Base-by-base conservation (phyloP, 2,113 vertebrate species). In the Tetraodon nigroviridis region DNA sequence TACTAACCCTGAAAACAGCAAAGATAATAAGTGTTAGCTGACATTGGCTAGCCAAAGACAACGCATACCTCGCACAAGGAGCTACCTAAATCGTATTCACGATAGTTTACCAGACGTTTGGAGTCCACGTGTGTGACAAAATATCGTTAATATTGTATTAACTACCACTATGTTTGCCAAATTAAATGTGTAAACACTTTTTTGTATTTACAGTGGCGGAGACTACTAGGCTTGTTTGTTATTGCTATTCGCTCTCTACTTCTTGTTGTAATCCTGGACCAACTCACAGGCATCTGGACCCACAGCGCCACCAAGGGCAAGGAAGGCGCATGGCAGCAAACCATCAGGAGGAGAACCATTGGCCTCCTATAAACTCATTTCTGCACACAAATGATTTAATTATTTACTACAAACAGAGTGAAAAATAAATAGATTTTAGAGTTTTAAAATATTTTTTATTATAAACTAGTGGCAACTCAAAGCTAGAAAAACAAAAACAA, bases 171-270 rank as follows among this genome's bases (percentile, higher is more conserved):
- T 27, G 1, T 42, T 14, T 22, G 5, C 22, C 22, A 2, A 22
- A 7, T 46, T 5, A 6, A 45, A 10, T 5, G 21, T 52, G 0
- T 1, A 41, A 15, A 65, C 6, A 52, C 52, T 41, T 19, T 40
- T 7, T 40, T 37, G 19, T 14, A 1, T 32, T 15, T 3, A 22
- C 32, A 6, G 41, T 45, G n/a, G 6, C 19, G 51, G 58, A 70
- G 58, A 64, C 41, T 7, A 51, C 22, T 72, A 58, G 19, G 44
- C 61, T 46, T 73, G 73, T 85, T 79, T 88, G 74, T 85, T 83
- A 68, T 80, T 77, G 58, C 75, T 76, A 63, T 65, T 44, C 57
- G 40, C 32, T 13, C 12, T 11, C 22, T 11, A 6, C 55, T 64
- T 67, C 68, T 58, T 81, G 37, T 27, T 37, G 44, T 42, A 15